Conservation (phyloP, 30 jellyfish, hydroid and myxozoan genomes). For the Aurelia sp. region DNA sequence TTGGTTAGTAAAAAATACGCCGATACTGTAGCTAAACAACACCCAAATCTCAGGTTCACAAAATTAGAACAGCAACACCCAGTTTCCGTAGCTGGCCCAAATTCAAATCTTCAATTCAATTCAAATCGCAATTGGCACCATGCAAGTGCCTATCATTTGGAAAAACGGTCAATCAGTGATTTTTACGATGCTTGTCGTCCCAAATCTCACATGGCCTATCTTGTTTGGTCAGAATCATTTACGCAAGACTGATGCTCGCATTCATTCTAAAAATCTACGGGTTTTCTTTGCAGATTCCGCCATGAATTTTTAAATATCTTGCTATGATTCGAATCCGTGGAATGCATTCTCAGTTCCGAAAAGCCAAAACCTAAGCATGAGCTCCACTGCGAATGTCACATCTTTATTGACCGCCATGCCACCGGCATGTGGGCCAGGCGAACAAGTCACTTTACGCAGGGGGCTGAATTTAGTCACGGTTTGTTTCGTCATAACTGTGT, state of each 20-base stretch:
- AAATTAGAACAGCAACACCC: constrained; percentile 46
- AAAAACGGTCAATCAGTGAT: constrained; percentile 6
- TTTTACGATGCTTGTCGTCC: constrained; percentile 55
- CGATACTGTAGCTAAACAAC: background rate
- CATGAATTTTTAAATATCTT: background rate
- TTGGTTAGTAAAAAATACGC: constrained; percentile 50
- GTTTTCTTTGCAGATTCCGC: constrained; percentile 1
- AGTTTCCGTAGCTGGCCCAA: constrained; percentile 49
- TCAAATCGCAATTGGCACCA: constrained; percentile 19
- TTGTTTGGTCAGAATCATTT: constrained; percentile 36
- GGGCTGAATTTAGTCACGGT: background rate
- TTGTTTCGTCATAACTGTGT: too few relatives aligned
- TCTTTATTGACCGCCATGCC: background rate
- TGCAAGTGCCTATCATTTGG: constrained; percentile 50
- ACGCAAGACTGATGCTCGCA: constrained; percentile 32
- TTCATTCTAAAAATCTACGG: constrained; percentile 10
- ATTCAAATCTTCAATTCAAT: constrained; percentile 13
- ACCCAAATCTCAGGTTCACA: constrained; percentile 24
- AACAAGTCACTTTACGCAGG: background rate
- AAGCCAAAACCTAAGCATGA: background rate
- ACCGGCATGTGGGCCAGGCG: background rate
- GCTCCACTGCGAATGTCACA: background rate
- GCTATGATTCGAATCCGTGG: background rate
- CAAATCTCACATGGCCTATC: constrained; percentile 27
- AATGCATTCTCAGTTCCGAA: background rate